Percentiles rank a stretch among this genome's conserved stretches.
phyloP scores from a whole-genome alignment of 2,888 invertebrate species.

The Stenchaetothrips biformis region DNA sequence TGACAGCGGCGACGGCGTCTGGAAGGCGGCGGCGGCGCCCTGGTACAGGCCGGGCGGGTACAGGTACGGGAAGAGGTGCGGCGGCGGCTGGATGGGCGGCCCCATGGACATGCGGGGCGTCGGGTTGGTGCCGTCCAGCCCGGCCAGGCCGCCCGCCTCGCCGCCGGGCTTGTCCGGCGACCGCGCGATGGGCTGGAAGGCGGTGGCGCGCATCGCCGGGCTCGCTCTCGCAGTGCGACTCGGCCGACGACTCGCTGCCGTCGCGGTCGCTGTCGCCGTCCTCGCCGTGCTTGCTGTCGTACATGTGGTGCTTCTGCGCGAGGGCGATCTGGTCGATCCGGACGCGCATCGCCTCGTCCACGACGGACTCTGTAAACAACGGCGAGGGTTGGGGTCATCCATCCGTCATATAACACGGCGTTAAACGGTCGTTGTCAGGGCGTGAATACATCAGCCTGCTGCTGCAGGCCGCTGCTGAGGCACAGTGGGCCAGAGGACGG shows the following conservation, averaged over 20 bases:
- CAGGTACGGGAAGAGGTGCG: constrained; percentile 83
- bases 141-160: constrained; percentile 5
- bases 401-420: neutral
- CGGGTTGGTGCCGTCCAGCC: constrained; percentile 49
- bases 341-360: constrained; percentile 17
- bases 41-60: constrained; percentile 78
- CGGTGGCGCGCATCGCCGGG: constrained; percentile 1
- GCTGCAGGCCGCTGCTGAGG: neutral
- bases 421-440: neutral
- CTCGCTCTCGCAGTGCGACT: constrained; percentile 22
- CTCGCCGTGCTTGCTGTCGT: constrained; percentile 19
- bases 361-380: constrained; percentile 1
- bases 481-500: too few species aligned
- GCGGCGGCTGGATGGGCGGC: constrained; percentile 61
- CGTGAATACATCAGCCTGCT: neutral
- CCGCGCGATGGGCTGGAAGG: constrained; percentile 4
- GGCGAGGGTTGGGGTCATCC: neutral
- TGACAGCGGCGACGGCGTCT: neutral
- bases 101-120: constrained; percentile 92
- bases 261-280: constrained; percentile 18
- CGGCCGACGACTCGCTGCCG: constrained; percentile 14
- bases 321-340: constrained; percentile 17
- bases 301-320: constrained; percentile 17
- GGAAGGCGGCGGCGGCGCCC: neutral
- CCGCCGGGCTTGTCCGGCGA: constrained; percentile 13